Conservation (phyloP, 2,888 invertebrate species). For the Nomada hirtipes region DNA sequence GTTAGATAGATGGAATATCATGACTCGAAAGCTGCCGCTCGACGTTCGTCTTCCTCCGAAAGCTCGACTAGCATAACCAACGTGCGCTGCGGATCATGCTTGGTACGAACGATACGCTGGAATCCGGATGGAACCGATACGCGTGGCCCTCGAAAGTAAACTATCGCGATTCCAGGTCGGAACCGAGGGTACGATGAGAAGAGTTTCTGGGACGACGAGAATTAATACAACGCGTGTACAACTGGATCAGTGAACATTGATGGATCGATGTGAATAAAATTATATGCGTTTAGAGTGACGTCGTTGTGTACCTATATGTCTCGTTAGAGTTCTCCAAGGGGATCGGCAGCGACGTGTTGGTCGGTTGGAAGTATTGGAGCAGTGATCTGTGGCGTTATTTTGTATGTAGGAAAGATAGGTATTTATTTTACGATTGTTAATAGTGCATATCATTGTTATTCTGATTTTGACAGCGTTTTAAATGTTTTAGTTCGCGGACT, state of each 20-base stretch:
- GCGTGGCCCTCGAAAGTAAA: slow-evolving; percentile 9
- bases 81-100: slow-evolving; percentile 18
- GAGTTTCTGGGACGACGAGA: slow-evolving; percentile 3
- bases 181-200: background rate
- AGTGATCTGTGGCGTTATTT: too few species aligned
- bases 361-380: too few species aligned
- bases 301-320: background rate
- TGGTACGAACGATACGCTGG: slow-evolving; percentile 6
- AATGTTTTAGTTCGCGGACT: too few species aligned
- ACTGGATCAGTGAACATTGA: slow-evolving; percentile 11
- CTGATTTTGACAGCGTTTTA: too few species aligned
- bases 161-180: slow-evolving; percentile 5
- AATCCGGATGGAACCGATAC: slow-evolving; percentile 32
- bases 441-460: too few species aligned
- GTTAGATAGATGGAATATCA: slow-evolving; percentile 59
- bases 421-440: too few species aligned
- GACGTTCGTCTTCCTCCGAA: slow-evolving; percentile 49
- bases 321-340: too few species aligned
- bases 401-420: too few species aligned
- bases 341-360: too few species aligned
- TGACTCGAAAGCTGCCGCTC: slow-evolving; percentile 44
- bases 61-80: slow-evolving; percentile 24
- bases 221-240: background rate
- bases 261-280: background rate
- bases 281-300: background rate